These are phyloP conservation scores for Castor canadensis DNA, from an alignment of 2,113 vertebrate genomes.

Conservation along the genomic window DNA sequence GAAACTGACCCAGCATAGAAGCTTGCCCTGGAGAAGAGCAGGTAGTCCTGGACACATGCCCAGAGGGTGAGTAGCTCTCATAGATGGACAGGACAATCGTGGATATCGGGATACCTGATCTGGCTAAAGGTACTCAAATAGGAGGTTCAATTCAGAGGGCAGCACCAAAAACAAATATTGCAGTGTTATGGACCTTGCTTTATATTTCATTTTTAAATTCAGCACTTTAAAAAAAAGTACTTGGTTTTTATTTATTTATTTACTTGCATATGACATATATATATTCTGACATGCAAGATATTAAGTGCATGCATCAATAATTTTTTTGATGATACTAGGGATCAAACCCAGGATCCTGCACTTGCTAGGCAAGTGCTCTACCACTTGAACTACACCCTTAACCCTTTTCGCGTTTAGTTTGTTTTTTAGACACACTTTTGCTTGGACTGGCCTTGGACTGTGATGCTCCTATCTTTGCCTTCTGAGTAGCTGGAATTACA, in stretches of 20 bases:
- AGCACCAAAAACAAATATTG: too few relatives aligned
- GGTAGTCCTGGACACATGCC: too few relatives aligned
- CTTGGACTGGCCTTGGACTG: too few relatives aligned
- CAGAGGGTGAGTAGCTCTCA: background rate
- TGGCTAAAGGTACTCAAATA: background rate
- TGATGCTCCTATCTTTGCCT: too few relatives aligned
- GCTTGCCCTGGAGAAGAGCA: background rate
- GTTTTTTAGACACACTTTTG: too few relatives aligned
- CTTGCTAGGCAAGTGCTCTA: too few relatives aligned
- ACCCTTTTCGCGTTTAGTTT: too few relatives aligned
- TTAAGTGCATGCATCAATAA: background rate
- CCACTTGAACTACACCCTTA: too few relatives aligned
- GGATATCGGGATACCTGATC: too few relatives aligned
- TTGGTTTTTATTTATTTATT: background rate
- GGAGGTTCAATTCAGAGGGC: background rate
- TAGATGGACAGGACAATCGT: background rate
- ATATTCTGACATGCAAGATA: background rate
- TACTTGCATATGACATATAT: background rate
- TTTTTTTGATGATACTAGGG: too few relatives aligned
- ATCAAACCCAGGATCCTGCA: too few relatives aligned
- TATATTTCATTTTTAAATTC: background rate
- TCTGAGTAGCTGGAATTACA: too few relatives aligned
- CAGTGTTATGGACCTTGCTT: background rate
- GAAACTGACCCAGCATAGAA: background rate
- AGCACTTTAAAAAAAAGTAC: background rate